Evolutionary conservation across 2,797 vertebrate species (phyloP).

Genomic region (Gymnodraco acuticeps): DNA sequence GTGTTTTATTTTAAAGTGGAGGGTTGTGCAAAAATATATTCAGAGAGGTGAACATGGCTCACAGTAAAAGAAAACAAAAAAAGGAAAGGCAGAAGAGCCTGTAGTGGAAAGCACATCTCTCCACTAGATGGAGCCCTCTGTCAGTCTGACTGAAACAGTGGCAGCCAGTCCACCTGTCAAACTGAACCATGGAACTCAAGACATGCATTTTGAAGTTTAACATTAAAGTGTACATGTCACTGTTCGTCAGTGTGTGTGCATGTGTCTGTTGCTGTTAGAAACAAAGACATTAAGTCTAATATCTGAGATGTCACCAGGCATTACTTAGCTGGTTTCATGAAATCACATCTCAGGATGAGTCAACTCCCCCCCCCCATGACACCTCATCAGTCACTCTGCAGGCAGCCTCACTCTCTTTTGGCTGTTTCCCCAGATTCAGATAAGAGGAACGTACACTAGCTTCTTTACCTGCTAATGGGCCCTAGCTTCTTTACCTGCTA

Average conservation of each 20-base stretch:
- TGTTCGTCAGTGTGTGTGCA: background rate
- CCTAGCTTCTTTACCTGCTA: background rate
- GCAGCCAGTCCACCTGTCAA: background rate
- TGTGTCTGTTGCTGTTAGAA: conserved; percentile 3
- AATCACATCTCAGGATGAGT: conserved; percentile 67
- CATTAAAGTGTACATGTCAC: background rate
- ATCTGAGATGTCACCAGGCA: conserved; percentile 42
- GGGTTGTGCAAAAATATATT: too few species aligned
- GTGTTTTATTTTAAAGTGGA: too few species aligned
- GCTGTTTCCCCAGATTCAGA: conserved; percentile 20
- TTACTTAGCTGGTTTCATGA: conserved; percentile 69
- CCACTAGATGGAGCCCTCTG: conserved; percentile 70
- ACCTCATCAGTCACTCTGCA: conserved; percentile 74
- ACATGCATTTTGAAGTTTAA: background rate
- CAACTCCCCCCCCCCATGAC: conserved; percentile 36
- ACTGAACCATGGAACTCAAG: background rate
- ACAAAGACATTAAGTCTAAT: conserved; percentile 28
- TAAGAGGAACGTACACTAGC: too few species aligned
- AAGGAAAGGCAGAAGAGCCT: too few species aligned
- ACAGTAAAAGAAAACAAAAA: too few species aligned
- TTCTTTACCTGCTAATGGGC: too few species aligned
- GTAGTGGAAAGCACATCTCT: background rate
- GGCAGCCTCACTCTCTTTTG: conserved; percentile 42
- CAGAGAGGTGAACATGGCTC: too few species aligned
- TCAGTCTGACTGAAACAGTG: too few species aligned